A percentile compares a stretch with the other conserved stretches of the same genome.
phyloP scores from a whole-genome alignment of 2,888 invertebrate genomes.

The Parthenolecanium corni region DNA sequence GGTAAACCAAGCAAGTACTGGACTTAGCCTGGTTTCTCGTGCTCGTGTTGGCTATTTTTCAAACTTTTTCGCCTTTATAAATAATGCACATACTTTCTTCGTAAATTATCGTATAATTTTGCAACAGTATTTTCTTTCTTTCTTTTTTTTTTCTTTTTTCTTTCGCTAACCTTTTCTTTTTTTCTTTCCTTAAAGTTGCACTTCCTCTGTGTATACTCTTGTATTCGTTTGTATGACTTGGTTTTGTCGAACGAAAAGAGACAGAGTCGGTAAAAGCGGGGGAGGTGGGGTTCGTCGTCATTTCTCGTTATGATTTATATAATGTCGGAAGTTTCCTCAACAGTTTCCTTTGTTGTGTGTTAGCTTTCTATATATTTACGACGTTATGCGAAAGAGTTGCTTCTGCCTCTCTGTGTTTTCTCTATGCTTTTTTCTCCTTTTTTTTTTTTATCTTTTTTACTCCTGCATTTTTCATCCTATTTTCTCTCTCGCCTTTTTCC shows the following conservation, averaged over 20 bases:
- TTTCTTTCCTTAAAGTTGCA: too few species aligned
- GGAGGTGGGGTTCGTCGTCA: not conserved
- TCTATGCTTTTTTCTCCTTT: slow-evolving; percentile 7
- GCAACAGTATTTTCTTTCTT: not conserved
- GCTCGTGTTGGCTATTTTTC: not conserved
- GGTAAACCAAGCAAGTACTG: too few species aligned
- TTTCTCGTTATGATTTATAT: slow-evolving; percentile 19
- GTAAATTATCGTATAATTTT: slow-evolving; percentile 22
- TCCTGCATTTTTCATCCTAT: too few species aligned
- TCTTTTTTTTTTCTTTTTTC: not conserved
- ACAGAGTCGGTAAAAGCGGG: not conserved
- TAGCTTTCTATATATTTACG: slow-evolving; percentile 15
- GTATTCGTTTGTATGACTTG: too few species aligned
- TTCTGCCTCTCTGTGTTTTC: too few species aligned
- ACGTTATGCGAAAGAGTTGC: slow-evolving; percentile 9
- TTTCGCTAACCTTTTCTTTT: too few species aligned
- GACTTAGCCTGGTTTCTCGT: not conserved
- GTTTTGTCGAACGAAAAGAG: too few species aligned
- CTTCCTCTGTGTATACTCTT: too few species aligned
- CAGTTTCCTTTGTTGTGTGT: slow-evolving; percentile 19
- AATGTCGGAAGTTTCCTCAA: slow-evolving; percentile 18
- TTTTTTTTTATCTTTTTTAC: too few species aligned
- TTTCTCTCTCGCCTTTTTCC: too few species aligned
- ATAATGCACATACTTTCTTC: slow-evolving; percentile 19
- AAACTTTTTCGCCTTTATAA: slow-evolving; percentile 6